These are phyloP conservation scores for Formica selysi DNA, from an alignment of 1,140 invertebrate species.

Conservation along the genomic window DNA sequence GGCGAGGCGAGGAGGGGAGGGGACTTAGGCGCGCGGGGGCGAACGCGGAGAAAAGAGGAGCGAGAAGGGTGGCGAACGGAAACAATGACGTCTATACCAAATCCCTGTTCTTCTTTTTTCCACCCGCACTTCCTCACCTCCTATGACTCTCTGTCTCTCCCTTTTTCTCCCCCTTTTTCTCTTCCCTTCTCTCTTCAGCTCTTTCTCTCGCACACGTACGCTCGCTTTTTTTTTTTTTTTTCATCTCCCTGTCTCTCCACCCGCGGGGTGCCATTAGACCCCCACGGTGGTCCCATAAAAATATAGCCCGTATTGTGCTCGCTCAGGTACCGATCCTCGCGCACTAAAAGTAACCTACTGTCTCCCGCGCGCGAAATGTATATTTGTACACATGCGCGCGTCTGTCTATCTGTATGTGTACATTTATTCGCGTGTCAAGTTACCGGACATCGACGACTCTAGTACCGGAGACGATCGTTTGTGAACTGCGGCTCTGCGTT, in stretches of 20 bases:
- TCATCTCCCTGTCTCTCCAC: slow-evolving; percentile 67
- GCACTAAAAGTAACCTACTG: slow-evolving; percentile 71
- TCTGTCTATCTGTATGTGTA: neutral
- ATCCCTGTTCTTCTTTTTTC: slow-evolving; percentile 79
- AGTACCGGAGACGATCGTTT: slow-evolving; percentile 32
- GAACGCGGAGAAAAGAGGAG: slow-evolving; percentile 57
- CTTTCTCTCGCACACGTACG: neutral
- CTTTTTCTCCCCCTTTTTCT: neutral
- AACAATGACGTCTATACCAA: slow-evolving; percentile 85
- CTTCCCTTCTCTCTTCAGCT: neutral
- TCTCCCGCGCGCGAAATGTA: slow-evolving; percentile 55
- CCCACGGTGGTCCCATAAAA: slow-evolving; percentile 80
- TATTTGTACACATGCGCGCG: slow-evolving; percentile 6
- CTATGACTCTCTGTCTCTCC: neutral
- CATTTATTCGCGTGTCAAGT: slow-evolving; percentile 5
- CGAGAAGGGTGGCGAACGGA: slow-evolving; percentile 81
- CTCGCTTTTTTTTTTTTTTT: slow-evolving; percentile 42
- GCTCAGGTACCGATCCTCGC: slow-evolving; percentile 72
- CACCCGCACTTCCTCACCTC: slow-evolving; percentile 56
- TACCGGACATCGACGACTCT: slow-evolving; percentile 5
- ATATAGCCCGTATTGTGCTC: slow-evolving; percentile 80
- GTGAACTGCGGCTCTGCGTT: slow-evolving; percentile 28
- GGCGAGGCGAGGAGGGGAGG: slow-evolving; percentile 5
- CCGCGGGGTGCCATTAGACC: slow-evolving; percentile 77
- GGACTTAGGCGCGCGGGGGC: slow-evolving; percentile 48